phyloP scores from a whole-genome alignment of 2,113 vertebrate species.

The Etia nguti region DNA sequence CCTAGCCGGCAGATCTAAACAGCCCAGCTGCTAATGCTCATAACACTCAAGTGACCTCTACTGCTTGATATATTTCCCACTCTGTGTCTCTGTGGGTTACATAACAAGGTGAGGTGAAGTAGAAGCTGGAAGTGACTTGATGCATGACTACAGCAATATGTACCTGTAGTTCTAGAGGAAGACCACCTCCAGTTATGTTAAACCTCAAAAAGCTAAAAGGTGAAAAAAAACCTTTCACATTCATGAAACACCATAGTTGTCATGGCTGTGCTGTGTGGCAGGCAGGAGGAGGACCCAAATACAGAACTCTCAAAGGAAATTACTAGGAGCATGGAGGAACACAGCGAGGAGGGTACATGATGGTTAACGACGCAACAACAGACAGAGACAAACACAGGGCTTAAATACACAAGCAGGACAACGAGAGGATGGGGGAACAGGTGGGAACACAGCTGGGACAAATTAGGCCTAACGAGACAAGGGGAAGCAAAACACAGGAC shows the following conservation, averaged over 20 bases:
- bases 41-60: slow-evolving; percentile 4
- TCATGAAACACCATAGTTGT: background rate
- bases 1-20: background rate
- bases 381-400: background rate
- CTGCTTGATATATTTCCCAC: background rate
- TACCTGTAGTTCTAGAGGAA: background rate
- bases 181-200: background rate
- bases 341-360: too few relatives aligned
- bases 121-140: background rate
- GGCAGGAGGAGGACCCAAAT: background rate
- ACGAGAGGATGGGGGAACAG: background rate
- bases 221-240: background rate
- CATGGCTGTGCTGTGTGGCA: background rate
- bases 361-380: background rate
- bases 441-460: background rate
- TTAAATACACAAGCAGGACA: background rate
- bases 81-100: background rate
- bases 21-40: background rate
- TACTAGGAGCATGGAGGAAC: too few relatives aligned
- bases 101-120: background rate
- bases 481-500: background rate
- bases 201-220: background rate
- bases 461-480: background rate
- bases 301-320: background rate
- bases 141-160: background rate